phyloP scores from a whole-genome alignment of 2,888 invertebrate species.

The Sphaeridia pumilis region DNA sequence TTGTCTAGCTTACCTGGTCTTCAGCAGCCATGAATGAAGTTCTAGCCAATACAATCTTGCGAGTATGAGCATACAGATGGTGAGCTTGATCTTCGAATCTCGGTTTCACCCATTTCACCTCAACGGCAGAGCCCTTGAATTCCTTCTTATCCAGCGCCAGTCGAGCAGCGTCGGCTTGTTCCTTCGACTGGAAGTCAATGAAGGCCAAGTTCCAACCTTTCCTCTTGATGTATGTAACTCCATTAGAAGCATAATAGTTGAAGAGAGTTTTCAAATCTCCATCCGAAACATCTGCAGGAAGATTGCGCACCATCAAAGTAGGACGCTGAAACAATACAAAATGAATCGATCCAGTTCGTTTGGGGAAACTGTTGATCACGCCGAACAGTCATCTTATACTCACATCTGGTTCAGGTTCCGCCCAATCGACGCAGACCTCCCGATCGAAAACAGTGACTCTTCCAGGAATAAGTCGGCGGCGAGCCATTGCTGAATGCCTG shows the following conservation, averaged over 20 bases:
- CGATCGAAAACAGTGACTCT: slow-evolving; percentile 52
- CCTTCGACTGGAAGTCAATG: slow-evolving; percentile 55
- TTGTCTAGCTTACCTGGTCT: too few species aligned
- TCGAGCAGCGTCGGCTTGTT: slow-evolving; percentile 48
- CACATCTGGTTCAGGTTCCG: slow-evolving; percentile 64
- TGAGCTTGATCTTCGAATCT: too few species aligned
- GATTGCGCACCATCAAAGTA: too few species aligned
- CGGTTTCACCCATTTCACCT: slow-evolving; percentile 36
- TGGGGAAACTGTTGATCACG: too few species aligned
- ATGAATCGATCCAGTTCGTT: too few species aligned
- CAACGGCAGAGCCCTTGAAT: slow-evolving; percentile 31
- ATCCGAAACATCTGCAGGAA: too few species aligned
- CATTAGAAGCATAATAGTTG: slow-evolving; percentile 37
- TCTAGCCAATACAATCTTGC: too few species aligned
- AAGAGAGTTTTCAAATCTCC: slow-evolving; percentile 43
- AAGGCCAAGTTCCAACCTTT: slow-evolving; percentile 66
- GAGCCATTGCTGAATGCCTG: slow-evolving; percentile 60
- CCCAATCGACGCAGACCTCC: slow-evolving; percentile 72
- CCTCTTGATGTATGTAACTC: slow-evolving; percentile 53
- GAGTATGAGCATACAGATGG: too few species aligned
- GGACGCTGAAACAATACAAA: too few species aligned
- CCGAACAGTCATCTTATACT: too few species aligned
- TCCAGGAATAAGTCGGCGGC: slow-evolving; percentile 52
- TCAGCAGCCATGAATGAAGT: too few species aligned
- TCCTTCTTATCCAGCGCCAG: slow-evolving; percentile 41